A percentile compares a stretch with the other conserved stretches of the same genome.
Conservation (phyloP, 2,888 invertebrate genomes). For the Stegophylla sp. region DNA sequence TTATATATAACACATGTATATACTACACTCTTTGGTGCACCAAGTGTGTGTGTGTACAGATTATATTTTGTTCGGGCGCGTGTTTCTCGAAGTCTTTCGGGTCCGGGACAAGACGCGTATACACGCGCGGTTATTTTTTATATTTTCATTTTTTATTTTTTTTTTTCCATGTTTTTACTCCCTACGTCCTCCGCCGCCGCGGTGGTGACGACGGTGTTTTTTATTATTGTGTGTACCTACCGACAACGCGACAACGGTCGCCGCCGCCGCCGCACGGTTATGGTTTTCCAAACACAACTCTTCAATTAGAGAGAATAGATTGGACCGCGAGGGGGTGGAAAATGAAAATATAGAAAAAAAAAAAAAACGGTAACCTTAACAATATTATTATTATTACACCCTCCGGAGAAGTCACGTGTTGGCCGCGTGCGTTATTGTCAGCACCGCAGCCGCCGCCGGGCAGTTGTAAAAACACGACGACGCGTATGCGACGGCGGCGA, state of each 20-base stretch:
- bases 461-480: too few relatives aligned
- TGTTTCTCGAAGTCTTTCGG: conserved; percentile 32
- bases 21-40: too few relatives aligned
- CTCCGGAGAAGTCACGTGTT: conserved; percentile 54
- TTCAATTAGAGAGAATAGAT: conserved; percentile 59
- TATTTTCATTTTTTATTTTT: background rate
- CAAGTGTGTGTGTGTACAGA: conserved; percentile 20
- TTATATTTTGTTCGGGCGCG: conserved; percentile 40
- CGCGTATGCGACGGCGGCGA: background rate
- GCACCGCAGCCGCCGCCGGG: conserved; percentile 26
- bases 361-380: conserved; percentile 11
- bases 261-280: conserved; percentile 42
- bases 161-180: background rate
- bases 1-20: too few relatives aligned
- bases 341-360: background rate
- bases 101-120: conserved; percentile 48
- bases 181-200: background rate
- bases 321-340: background rate
- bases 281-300: conserved; percentile 57
- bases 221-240: conserved; percentile 31
- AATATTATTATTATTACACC: conserved; percentile 57
- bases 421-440: conserved; percentile 59
- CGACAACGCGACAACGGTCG: conserved; percentile 39
- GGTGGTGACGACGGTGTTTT: conserved; percentile 12
- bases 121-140: conserved; percentile 29